Conservation (phyloP, 2,797 vertebrate genomes). For the Phoeniculus purpureus region DNA sequence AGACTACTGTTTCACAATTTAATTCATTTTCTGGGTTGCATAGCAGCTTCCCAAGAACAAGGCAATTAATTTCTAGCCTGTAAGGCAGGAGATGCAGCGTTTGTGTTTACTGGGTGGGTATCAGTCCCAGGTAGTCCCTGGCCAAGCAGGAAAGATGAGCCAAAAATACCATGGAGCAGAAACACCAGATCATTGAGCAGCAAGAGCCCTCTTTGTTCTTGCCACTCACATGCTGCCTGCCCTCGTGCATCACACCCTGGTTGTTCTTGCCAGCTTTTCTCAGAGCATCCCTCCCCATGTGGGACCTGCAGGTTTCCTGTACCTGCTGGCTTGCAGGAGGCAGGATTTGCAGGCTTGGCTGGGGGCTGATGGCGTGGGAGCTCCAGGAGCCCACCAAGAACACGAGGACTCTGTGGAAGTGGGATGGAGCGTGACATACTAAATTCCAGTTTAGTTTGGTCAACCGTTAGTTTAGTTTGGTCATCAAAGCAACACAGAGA, state of each 20-base stretch:
- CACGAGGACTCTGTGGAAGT: background rate
- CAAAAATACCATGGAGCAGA: background rate
- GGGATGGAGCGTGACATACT: background rate
- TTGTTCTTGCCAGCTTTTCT: background rate
- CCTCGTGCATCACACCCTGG: background rate
- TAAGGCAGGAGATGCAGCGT: conserved; percentile 18
- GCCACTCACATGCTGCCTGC: background rate
- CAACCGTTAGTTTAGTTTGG: background rate
- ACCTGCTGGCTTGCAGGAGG: background rate
- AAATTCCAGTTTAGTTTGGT: background rate
- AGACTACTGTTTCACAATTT: conserved; percentile 41
- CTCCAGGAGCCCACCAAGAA: background rate
- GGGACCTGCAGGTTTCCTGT: background rate
- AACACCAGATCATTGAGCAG: background rate
- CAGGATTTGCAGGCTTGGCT: background rate
- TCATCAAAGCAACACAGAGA: background rate
- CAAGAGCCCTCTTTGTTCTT: conserved; percentile 31
- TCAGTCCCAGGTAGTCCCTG: background rate
- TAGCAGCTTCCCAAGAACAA: conserved; percentile 11
- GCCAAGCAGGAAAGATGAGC: conserved; percentile 29
- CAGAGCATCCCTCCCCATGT: accelerated
- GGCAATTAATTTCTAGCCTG: conserved; percentile 15
- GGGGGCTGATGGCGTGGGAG: background rate
- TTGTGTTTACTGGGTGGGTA: background rate
- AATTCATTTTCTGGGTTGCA: conserved; percentile 23